Evolutionary conservation across 1,140 invertebrate species (phyloP).

Genomic region (Papilio glaucus): DNA sequence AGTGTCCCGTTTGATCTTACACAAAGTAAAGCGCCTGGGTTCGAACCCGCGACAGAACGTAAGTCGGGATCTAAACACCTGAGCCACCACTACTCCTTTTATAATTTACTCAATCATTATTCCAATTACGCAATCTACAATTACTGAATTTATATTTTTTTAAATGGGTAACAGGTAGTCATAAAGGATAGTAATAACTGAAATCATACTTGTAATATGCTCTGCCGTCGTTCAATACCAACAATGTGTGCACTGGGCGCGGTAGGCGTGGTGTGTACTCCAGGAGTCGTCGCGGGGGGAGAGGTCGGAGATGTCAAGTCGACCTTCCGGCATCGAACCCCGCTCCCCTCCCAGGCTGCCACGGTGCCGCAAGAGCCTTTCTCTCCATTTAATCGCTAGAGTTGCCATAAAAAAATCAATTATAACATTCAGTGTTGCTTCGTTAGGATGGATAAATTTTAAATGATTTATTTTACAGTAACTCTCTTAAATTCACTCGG

Average conservation of each 20-base stretch:
- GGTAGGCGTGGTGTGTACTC: constrained; percentile 62
- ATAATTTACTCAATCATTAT: no score
- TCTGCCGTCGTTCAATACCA: constrained; percentile 77
- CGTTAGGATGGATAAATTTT: no score
- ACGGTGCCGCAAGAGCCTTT: constrained; percentile 85
- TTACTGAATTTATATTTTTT: no score
- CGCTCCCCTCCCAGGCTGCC: constrained; percentile 85
- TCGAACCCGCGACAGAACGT: no score
- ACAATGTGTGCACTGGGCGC: constrained; percentile 63
- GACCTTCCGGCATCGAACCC: constrained; percentile 84
- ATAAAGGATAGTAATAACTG: background rate
- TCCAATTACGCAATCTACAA: no score
- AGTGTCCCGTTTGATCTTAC: no score
- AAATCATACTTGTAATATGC: constrained; percentile 72
- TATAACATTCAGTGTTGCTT: background rate
- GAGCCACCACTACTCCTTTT: no score
- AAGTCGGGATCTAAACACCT: no score
- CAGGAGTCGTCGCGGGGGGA: constrained; percentile 60
- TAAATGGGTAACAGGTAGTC: no score
- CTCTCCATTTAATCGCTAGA: constrained; percentile 86
- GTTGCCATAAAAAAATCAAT: constrained; percentile 35
- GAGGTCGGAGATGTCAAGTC: constrained; percentile 78
- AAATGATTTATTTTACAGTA: no score
- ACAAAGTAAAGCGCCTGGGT: no score
- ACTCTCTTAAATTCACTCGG: no score